A percentile compares a stretch with the other conserved stretches of the same genome.
Conservation (phyloP, 1,140 invertebrate genomes). For the Anthonomus grandis region DNA sequence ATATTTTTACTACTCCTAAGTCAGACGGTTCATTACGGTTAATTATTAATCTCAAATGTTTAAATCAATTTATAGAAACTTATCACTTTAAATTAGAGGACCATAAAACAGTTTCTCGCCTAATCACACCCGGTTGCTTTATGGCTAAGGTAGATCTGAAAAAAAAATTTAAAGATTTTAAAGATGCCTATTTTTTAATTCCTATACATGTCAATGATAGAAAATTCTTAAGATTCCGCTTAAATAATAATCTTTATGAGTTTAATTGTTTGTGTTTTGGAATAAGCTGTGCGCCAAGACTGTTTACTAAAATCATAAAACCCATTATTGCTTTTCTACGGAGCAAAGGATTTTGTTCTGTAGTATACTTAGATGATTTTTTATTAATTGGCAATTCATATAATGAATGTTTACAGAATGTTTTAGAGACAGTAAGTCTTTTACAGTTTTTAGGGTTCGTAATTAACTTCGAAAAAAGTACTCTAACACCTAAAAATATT, state of each 20-base stretch:
- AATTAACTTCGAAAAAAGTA: too few relatives aligned
- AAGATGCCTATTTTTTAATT: neutral
- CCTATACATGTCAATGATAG: neutral
- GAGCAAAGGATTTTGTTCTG: neutral
- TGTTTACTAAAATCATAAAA: slow-evolving; percentile 37
- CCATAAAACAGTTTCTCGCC: neutral
- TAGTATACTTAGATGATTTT: slow-evolving; percentile 16
- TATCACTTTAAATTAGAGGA: slow-evolving; percentile 30
- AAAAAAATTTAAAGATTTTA: too few relatives aligned
- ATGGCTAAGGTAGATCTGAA: neutral
- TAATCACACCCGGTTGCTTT: neutral
- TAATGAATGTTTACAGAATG: slow-evolving; percentile 5
- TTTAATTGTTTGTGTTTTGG: neutral
- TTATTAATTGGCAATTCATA: slow-evolving; percentile 1
- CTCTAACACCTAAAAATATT: slow-evolving; percentile 20
- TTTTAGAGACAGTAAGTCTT: slow-evolving; percentile 18
- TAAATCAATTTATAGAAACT: slow-evolving; percentile 19
- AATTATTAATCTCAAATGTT: slow-evolving; percentile 26
- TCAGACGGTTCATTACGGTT: slow-evolving; percentile 15
- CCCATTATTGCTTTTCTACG: slow-evolving; percentile 28
- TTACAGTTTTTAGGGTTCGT: slow-evolving; percentile 34
- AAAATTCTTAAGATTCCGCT: slow-evolving; percentile 29
- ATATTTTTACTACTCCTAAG: slow-evolving; percentile 25
- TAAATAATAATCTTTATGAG: slow-evolving; percentile 10
- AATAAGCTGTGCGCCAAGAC: slow-evolving; percentile 6